Evolutionary conservation across 2,888 invertebrate species (phyloP).

Genomic region (Ormyrus thymus): DNA sequence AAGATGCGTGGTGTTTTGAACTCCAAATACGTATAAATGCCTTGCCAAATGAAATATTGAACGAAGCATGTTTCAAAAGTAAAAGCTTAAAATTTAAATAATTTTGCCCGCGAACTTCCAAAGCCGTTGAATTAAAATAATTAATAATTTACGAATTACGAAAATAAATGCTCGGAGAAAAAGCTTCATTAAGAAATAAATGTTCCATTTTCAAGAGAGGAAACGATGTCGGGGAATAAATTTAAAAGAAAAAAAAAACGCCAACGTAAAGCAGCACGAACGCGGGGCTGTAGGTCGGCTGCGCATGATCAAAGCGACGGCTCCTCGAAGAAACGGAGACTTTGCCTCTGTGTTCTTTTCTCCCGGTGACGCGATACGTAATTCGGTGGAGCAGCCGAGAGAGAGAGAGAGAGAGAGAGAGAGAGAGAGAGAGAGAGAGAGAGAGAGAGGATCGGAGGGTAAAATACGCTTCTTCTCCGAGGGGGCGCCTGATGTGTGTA

Average conservation of each 20-base stretch:
- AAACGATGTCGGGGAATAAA: too few species aligned
- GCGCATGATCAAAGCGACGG: constrained; percentile 9
- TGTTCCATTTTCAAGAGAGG: too few species aligned
- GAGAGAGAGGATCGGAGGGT: neutral
- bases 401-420: neutral
- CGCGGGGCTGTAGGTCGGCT: neutral
- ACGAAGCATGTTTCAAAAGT: too few species aligned
- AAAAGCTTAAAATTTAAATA: too few species aligned
- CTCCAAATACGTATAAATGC: too few species aligned
- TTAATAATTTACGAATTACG: too few species aligned
- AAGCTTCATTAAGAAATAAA: too few species aligned
- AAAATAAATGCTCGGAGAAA: too few species aligned
- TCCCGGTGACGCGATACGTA: constrained; percentile 15
- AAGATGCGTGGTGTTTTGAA: too few species aligned
- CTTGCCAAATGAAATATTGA: too few species aligned
- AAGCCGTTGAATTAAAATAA: too few species aligned
- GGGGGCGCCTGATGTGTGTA: neutral
- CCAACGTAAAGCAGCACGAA: neutral
- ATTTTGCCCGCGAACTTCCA: too few species aligned
- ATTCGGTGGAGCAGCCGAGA: constrained; percentile 1
- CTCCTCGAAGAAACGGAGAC: neutral
- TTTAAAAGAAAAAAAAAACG: neutral
- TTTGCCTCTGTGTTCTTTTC: neutral
- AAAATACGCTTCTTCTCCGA: constrained; percentile 35
- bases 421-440: neutral